Evolutionary conservation across 2,888 invertebrate genomes (phyloP), one percentile per base, ranked within the genome.

Genomic region (Stenodera caucasica): DNA sequence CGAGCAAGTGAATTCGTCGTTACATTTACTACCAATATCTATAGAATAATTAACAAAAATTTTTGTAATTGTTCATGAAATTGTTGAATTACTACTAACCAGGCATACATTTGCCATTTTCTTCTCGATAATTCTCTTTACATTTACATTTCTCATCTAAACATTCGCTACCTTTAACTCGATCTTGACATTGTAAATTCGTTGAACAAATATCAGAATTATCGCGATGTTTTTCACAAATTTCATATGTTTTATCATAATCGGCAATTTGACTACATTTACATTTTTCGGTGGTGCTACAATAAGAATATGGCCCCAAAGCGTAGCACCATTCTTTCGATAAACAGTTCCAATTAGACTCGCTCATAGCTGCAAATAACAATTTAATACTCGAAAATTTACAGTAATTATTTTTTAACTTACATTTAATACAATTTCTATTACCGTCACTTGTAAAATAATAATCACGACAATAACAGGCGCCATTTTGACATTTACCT

Each of bases 321-420:
- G 71, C 72, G 52, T 67, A 62, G 53, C 74, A 74, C 74, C 74
- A 74, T 23, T 71, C 70, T 30, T 69, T 69, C 1, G 67, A 69
- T 55, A 72, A 55, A 62, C 74, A 74, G 29, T 62, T 65, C 29
- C 58, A 51, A n/a, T 70, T 70, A 8, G 60, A 54, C 40, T 74
- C 65, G 9, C 67, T 61, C 18, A 70, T 73, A 21, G 73, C 74
- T 74, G 33, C 32, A 69, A 67, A 37, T 49, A 53, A 8, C 21
- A 23, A 15, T 11, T 7, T 8, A 49, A 26, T 6, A 11, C 4
- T 21, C 12, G 5, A 21, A 30, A 29, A 49, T 55, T 30, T 21
- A 2, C 30, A 12, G 18, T 32, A 50, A 58, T 50, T 53, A 4
- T 4, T n/a, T 1, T 23, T 4, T 51, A 54, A 68, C 68, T 65